phyloP scores from a whole-genome alignment of 2,113 vertebrate genomes.

The Oostethus manadensis region DNA sequence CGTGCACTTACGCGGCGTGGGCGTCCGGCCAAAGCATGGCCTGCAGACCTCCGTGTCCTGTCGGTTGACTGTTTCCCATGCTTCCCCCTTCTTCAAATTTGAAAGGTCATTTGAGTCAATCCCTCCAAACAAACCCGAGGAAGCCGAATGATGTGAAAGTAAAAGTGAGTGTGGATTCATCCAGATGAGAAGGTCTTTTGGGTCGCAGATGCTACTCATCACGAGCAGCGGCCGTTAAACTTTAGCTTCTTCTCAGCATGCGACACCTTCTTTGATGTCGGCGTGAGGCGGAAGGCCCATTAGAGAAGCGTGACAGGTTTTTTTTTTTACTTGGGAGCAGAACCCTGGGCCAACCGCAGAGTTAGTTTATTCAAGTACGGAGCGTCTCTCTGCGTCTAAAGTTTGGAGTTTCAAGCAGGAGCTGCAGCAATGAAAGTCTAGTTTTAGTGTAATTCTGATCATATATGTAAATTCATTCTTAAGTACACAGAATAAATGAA shows the following conservation, averaged over 20 bases:
- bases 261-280: slow-evolving; percentile 26
- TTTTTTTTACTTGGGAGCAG: not conserved
- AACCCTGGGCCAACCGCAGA: not conserved
- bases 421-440: not conserved
- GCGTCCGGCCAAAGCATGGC: slow-evolving; percentile 52
- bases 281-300: slow-evolving; percentile 44
- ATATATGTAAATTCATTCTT: too few relatives aligned
- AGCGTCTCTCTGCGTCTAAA: not conserved
- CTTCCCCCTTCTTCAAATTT: too few relatives aligned
- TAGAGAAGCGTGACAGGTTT: slow-evolving; percentile 30
- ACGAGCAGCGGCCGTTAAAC: slow-evolving; percentile 44
- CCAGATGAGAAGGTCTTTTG: not conserved
- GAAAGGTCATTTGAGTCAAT: slow-evolving; percentile 67
- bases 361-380: not conserved
- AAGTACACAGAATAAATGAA: too few relatives aligned
- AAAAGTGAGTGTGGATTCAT: not conserved
- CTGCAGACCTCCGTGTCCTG: slow-evolving; percentile 55
- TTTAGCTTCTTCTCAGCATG: slow-evolving; percentile 1
- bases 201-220: not conserved
- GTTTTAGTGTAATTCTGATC: not conserved
- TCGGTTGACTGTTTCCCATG: slow-evolving; percentile 74
- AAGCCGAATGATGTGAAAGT: slow-evolving; percentile 26
- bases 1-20: slow-evolving; percentile 46
- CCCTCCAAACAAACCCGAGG: slow-evolving; percentile 66
- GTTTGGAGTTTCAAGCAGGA: not conserved